Evolutionary conservation across 1,140 invertebrate species (phyloP).

Genomic region (Chironomus tepperi): DNA sequence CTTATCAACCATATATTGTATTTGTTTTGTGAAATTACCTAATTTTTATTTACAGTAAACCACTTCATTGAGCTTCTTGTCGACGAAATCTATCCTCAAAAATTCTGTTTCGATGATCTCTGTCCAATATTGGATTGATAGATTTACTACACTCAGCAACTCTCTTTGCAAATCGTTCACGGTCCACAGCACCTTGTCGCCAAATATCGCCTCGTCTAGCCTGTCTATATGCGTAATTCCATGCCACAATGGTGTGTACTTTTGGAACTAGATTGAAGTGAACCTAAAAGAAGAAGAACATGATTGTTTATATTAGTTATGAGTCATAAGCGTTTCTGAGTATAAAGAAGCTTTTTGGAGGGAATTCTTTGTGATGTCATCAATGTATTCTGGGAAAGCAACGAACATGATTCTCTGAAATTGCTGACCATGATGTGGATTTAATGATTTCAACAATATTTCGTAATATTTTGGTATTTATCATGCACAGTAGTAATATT

Average conservation of each 20-base stretch:
- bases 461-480: too few species aligned
- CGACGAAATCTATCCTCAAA: conserved; percentile 45
- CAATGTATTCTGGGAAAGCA: conserved; percentile 25
- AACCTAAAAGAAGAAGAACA: conserved; percentile 47
- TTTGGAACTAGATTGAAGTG: conserved; percentile 45
- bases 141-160: conserved; percentile 40
- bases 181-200: conserved; percentile 52
- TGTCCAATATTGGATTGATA: conserved; percentile 43
- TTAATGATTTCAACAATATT: too few species aligned
- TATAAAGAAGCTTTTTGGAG: too few species aligned
- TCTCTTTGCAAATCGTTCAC: conserved; percentile 46
- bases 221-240: conserved; percentile 53
- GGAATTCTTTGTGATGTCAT: too few species aligned
- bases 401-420: background rate
- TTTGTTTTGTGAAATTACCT: too few species aligned
- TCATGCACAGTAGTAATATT: too few species aligned
- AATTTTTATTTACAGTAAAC: too few species aligned
- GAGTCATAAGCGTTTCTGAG: too few species aligned
- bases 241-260: conserved; percentile 50
- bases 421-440: background rate
- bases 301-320: too few species aligned
- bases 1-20: too few species aligned
- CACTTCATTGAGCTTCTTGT: background rate
- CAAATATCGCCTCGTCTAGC: conserved; percentile 51
- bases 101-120: conserved; percentile 45